Evolutionary conservation across 1,140 invertebrate species (phyloP), one percentile per base, ranked within the genome.

Genomic region (fruit fly (Drosophila melanogaster)): DNA sequence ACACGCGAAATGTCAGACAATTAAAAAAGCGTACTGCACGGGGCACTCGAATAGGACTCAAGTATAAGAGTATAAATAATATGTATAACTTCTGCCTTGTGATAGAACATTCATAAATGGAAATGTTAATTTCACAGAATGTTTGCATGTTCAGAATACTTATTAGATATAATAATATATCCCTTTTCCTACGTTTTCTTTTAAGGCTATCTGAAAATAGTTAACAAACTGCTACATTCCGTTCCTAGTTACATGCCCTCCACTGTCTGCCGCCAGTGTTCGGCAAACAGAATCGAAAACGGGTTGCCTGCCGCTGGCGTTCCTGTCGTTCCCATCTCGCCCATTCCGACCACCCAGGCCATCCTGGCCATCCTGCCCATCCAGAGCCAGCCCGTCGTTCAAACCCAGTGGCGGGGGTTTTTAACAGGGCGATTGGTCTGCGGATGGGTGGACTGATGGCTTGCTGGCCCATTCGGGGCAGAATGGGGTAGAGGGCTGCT

Each of bases 281-380:
- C 56, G 77, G 56, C 72, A 89, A 87, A 87, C 75, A 89, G 62
- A 86, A 87, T 87, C 66, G 83, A 87, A 86, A 87, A 89, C 71
- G 83, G 83, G 84, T 89, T 87, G 83, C 65, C 56, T 77, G 73
- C 64, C 74, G 51, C 41, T 77, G 74, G 74, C 74, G 74, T 69
- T 77, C 54, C 55, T 72, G 47, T 51, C 24, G 49, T 47, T 12
- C 44, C 54, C 67, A 43, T 46, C 24, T n/a, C 49, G 38, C 6
- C 54, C 51, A 43, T 19, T 3, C 41, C 17, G 7, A 22, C 19
- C 19, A 22, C 19, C 19, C 19, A 2, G 2, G 1, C 54, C 67
- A 43, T 49, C 15, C 56, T 50, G 40, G 1, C 54, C 67, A 43
- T 46, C 33, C 17, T 58, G 38, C 4, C 53, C 51, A 43, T 19